Conservation (phyloP, 37 sponge, comb jelly and placozoan genomes). For the Halisarca cf. caerulea region DNA sequence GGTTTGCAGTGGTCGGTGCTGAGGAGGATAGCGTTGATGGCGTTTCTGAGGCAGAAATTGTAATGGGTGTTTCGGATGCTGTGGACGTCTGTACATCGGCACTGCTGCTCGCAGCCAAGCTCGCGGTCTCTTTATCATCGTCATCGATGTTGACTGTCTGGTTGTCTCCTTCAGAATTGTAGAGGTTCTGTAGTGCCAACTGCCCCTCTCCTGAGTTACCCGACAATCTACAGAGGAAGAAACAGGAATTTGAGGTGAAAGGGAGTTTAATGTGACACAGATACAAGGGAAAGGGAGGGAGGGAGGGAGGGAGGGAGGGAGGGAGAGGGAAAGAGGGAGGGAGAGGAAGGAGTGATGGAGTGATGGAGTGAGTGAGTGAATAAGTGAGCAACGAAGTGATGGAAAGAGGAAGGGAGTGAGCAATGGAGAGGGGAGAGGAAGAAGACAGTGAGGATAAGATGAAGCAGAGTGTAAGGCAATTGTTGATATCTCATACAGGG, state of each 20-base stretch:
- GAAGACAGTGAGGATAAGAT: too few species aligned
- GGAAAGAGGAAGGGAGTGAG: too few species aligned
- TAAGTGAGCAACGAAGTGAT: too few species aligned
- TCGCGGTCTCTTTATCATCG: constrained; percentile 11
- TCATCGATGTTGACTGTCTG: constrained; percentile 28
- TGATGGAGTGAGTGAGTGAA: too few species aligned
- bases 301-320: too few species aligned
- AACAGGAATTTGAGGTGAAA: not conserved
- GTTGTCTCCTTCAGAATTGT: constrained; percentile 8
- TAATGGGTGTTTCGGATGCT: not conserved
- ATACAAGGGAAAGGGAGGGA: not conserved
- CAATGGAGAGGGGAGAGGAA: too few species aligned
- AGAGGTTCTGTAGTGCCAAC: not conserved
- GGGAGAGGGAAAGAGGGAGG: too few species aligned
- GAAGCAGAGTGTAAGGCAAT: too few species aligned
- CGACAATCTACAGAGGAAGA: not conserved
- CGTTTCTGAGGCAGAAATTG: not conserved
- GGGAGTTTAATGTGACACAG: not conserved
- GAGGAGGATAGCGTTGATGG: not conserved
- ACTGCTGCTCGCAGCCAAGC: not conserved
- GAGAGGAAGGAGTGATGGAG: too few species aligned
- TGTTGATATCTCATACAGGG: not conserved
- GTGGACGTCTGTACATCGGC: constrained; percentile 4
- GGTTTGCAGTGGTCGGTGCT: not conserved
- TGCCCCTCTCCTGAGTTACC: not conserved